Evolutionary conservation across 1,140 invertebrate species (phyloP).

Genomic region (Plectrocnemia conspersa): DNA sequence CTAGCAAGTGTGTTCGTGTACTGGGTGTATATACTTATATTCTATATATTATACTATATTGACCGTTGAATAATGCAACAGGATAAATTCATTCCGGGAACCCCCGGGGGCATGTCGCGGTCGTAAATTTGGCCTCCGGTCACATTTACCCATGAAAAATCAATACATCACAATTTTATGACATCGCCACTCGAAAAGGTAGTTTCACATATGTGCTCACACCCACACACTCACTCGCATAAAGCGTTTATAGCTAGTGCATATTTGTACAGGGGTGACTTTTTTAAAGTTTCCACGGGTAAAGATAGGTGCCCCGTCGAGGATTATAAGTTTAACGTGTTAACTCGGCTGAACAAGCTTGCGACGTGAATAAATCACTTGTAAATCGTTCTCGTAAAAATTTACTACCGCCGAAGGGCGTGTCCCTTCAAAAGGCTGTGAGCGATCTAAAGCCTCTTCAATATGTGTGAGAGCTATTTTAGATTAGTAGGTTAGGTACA

Average conservation of each 20-base stretch:
- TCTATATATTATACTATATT: too few species aligned
- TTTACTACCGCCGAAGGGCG: conserved; percentile 22
- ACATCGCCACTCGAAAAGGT: conserved; percentile 14
- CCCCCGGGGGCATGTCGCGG: conserved; percentile 7
- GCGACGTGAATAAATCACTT: conserved; percentile 18
- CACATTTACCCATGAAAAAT: conserved; percentile 25
- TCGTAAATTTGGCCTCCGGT: conserved; percentile 20
- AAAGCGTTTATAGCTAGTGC: background rate
- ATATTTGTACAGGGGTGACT: background rate
- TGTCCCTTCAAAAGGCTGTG: background rate
- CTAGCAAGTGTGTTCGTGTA: too few species aligned
- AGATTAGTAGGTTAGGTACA: too few species aligned
- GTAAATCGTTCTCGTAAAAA: conserved; percentile 17
- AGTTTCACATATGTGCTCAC: too few species aligned
- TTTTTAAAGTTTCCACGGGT: background rate
- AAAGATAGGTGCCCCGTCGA: background rate
- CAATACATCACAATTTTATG: conserved; percentile 25
- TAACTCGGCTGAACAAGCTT: conserved; percentile 11
- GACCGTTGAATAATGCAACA: background rate
- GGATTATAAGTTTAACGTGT: conserved; percentile 22
- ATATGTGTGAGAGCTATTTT: too few species aligned
- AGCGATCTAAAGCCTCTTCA: too few species aligned
- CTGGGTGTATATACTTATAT: too few species aligned
- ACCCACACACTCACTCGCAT: too few species aligned
- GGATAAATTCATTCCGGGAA: conserved; percentile 3